Base-by-base conservation (phyloP, 2,113 vertebrate species). In the Zosterops pallidus region DNA sequence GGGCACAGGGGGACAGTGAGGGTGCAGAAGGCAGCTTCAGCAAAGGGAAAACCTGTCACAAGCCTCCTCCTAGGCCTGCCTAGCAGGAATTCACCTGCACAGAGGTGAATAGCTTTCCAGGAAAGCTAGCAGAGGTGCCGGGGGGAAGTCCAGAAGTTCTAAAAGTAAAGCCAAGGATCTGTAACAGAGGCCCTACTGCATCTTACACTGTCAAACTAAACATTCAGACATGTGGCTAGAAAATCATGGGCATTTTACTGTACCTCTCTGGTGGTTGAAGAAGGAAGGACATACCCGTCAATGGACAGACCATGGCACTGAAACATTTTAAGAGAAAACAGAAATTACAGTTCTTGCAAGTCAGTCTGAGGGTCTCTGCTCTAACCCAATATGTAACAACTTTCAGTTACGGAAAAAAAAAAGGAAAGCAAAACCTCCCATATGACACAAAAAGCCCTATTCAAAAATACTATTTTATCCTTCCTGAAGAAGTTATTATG, bases 231-330 rank as follows among this genome's bases (percentile, higher is more conserved):
- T 0, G 4, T 21, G 37, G 47, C 21, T 20, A 47, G 37, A 55
- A 95, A 82, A 76, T 33, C 1, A 1, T 4, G n/a, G 60, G 12
- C 8, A 18, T 84, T 95, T 95, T 60, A 77, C 75, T 65, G 26
- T 98, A 99, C 99, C 98, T 99, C 99, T 98, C 97, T 98, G 39
- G 99, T 99, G 28, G 99, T 99, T 35, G 99, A 99, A n/a, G 99
- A 99, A 5, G 99, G 99, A 83, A 99, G 97, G 68, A 99, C 99
- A 2, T 99, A 99, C 37, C 99, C 99, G 28, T 99, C 99, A 11
- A 99, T 99, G 83, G 99, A 99, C 60, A 99, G 98, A 46, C 99
- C 99, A 0, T 99, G 99, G 92, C 99, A 99, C 98, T 98, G 94
- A 75, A 97, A 96, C 9, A 76, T 86, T 88, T 83, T 14, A 37